These are phyloP conservation scores for Labroides dimidiatus DNA, from an alignment of 2,797 vertebrate genomes.

Conservation along the genomic window DNA sequence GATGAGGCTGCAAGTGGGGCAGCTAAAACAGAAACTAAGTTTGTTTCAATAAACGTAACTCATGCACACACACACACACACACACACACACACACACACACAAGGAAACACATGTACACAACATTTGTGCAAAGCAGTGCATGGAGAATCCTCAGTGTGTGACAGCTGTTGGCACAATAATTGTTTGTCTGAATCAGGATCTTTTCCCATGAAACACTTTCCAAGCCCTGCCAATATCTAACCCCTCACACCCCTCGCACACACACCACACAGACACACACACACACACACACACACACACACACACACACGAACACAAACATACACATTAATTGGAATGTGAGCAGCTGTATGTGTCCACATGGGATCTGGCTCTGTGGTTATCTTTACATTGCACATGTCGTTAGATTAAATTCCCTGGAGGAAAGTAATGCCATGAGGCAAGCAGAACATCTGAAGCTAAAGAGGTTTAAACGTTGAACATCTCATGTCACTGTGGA, in stretches of 20 bases:
- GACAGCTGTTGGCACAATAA: constrained; percentile 66
- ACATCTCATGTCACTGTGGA: constrained; percentile 8
- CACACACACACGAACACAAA: constrained; percentile 20
- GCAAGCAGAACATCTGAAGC: background rate
- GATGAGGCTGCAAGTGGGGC: background rate
- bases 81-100: background rate
- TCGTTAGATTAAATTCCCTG: constrained; percentile 19
- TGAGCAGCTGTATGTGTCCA: constrained; percentile 41
- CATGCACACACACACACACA: no score
- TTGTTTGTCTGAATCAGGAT: constrained; percentile 51
- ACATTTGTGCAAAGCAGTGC: constrained; percentile 52
- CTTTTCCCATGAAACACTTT: constrained; percentile 70
- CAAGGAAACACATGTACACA: constrained; percentile 4
- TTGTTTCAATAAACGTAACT: no score
- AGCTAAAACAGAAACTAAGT: background rate
- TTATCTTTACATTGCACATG: constrained; percentile 33
- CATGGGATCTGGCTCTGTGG: constrained; percentile 19
- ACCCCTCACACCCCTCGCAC: background rate
- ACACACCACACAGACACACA: background rate
- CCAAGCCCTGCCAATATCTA: constrained; percentile 42
- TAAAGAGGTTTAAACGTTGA: background rate
- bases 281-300: background rate
- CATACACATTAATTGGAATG: constrained; percentile 17
- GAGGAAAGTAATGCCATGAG: background rate
- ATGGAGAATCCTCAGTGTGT: constrained; percentile 44